Evolutionary conservation across 2,888 invertebrate species (phyloP), one percentile per base, ranked within the genome.

Genomic region (Cheilosia vernalis): DNA sequence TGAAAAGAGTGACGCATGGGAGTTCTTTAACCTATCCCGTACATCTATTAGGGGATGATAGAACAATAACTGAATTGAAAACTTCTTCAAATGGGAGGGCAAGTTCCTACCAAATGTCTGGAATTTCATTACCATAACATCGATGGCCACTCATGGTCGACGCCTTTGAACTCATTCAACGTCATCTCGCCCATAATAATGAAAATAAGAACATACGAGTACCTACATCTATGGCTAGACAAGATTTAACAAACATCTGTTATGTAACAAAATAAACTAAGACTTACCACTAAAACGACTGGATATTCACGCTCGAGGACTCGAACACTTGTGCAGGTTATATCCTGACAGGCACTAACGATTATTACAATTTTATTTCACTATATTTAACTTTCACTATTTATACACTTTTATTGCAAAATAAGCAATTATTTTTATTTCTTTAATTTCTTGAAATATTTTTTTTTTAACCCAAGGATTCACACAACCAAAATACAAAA

Each of bases 271-370:
- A 10, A 42, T 42, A 64, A 33, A 13, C 30, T 21, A 1, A 7
- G 24, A 67, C 76, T 76, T 7, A 76, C 76, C 76, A 76, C 76
- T 67, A 53, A 17, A 67, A 76, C 53, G 53, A 67, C 21, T 51
- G 67, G 51, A 76, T 42, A 51, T 60, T 60, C 76, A 67, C 58
- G 58, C 51, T 51, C 10, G 30, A 44, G 27, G 53, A 27, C 2
- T 53, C 72, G 24, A 21, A 49, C 17, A 56, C 40, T 58, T 55
- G 30, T 58, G 30, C 51, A 67, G 58, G 55, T 30, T 40, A 30
- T 30, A 9, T 30, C 67, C 67, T 44, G 67, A 42, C 27, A 76
- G 76, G 66, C 64, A 58, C 76, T 60, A 33, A 21, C 37, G 15
- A 49, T 47, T 49, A 33, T 49, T 24, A 13, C 7, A 64, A 51